Evolutionary conservation across 2,113 vertebrate genomes (phyloP).

Genomic region (Sapayoa aenigma): DNA sequence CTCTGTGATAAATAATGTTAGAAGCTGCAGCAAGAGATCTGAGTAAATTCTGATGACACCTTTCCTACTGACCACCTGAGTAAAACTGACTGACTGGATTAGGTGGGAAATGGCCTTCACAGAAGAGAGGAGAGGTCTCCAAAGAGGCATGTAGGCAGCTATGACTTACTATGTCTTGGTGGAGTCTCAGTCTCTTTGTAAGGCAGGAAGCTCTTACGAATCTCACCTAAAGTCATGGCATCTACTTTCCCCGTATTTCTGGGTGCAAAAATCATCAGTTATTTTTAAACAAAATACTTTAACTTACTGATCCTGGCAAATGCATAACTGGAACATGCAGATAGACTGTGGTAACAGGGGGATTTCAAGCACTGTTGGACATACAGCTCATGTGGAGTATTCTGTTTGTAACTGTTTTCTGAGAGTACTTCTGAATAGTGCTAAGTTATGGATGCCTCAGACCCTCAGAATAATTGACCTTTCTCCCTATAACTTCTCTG

Average conservation of each 20-base stretch:
- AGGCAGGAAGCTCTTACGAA: background rate
- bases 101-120: background rate
- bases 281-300: background rate
- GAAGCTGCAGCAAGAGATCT: background rate
- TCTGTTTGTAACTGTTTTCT: background rate
- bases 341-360: background rate
- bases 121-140: background rate
- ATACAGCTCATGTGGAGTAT: background rate
- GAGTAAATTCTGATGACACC: background rate
- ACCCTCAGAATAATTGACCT: background rate
- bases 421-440: background rate
- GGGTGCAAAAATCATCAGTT: background rate
- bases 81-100: background rate
- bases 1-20: background rate
- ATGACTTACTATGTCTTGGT: accelerated
- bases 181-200: background rate
- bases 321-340: background rate
- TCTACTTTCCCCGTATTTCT: background rate
- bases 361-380: background rate
- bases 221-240: background rate
- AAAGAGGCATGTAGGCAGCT: background rate
- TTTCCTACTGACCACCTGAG: background rate
- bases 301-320: background rate
- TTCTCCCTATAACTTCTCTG: background rate
- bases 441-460: background rate